Evolutionary conservation across 2,888 invertebrate species (phyloP), one percentile per base, ranked within the genome.

Genomic region (Aleiodes leptofemur): DNA sequence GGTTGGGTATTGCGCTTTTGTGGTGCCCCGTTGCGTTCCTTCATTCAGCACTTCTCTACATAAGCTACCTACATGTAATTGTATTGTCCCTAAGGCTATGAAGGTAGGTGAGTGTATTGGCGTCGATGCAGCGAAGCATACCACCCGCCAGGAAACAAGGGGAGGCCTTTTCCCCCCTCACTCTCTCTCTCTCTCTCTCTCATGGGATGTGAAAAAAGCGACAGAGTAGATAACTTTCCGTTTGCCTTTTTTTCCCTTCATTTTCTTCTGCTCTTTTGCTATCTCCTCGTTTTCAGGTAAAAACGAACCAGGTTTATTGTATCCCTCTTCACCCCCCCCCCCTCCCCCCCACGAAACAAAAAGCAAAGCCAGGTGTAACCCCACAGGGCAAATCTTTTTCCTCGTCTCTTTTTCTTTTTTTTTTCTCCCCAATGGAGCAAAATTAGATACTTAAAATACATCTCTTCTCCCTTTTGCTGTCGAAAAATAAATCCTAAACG

Each of bases 71-170:
- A 66, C 38, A 11, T 64, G 53, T 68, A 68, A 68, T 68, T 51
- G 68, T 34, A 68, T 68, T 68, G 77, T 79, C 72, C 78, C 72
- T 38, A 69, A 73, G 77, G 78, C 71, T 72, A 69, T 82, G 81
- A 80, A 71, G 83, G 74, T 78, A 74, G n/a, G 23, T n/a, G 66
- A 48, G 66, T 66, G 66, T 68, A 68, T 68, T 68, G 68, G 72
- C 76, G 69, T 70, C 61, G 64, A 73, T 75, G 64, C 59, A 57
- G 55, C 53, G 70, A 69, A 71, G 72, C 70, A 55, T 53, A 70
- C 68, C 75, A 53, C 70, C 66, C 76, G 73, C 64, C 9, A 51
- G 53, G 56, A 53, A 56, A 69, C 57, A 57, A 61, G 59, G 71
- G 71, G 71, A 57, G 43, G 34, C 31, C 51, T 34, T 53, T 43